A percentile compares a stretch with the other conserved stretches of the same genome.
Conservation (phyloP, 2,888 invertebrate genomes). For the Diarsia brunnea region DNA sequence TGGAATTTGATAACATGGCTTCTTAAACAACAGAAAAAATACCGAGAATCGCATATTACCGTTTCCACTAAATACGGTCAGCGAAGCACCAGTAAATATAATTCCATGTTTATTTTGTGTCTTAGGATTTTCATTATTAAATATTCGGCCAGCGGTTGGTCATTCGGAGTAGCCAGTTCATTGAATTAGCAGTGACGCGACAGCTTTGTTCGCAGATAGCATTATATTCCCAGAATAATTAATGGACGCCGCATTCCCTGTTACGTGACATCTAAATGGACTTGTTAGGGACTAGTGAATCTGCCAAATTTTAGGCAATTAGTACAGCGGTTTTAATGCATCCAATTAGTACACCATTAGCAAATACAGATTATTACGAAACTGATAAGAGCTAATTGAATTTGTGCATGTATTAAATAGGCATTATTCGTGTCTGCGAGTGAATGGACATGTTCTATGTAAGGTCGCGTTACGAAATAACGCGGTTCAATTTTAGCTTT, state of each 20-base stretch:
- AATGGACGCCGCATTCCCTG: conserved; percentile 1
- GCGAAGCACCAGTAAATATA: neutral
- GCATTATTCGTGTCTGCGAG: no score
- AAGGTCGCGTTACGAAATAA: no score
- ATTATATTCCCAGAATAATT: conserved; percentile 37
- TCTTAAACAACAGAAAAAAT: neutral
- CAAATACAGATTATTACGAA: neutral
- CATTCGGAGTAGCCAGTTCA: conserved; percentile 57
- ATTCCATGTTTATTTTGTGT: conserved; percentile 16
- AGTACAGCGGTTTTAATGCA: no score
- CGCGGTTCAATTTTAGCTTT: no score
- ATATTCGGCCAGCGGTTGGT: conserved; percentile 26
- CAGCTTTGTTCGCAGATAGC: conserved; percentile 42
- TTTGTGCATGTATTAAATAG: neutral
- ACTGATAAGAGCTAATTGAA: neutral
- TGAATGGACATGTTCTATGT: no score
- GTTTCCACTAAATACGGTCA: neutral
- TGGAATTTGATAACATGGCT: conserved; percentile 2
- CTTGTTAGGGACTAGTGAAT: conserved; percentile 28
- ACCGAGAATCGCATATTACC: neutral
- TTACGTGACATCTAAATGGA: conserved; percentile 31
- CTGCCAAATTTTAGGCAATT: neutral
- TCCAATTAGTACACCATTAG: neutral
- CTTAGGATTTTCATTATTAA: conserved; percentile 7
- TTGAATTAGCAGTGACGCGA: conserved; percentile 60